A percentile compares a stretch with the other conserved stretches of the same genome.
phyloP scores from a whole-genome alignment of 2,797 vertebrate genomes.

The Lemur catta region DNA sequence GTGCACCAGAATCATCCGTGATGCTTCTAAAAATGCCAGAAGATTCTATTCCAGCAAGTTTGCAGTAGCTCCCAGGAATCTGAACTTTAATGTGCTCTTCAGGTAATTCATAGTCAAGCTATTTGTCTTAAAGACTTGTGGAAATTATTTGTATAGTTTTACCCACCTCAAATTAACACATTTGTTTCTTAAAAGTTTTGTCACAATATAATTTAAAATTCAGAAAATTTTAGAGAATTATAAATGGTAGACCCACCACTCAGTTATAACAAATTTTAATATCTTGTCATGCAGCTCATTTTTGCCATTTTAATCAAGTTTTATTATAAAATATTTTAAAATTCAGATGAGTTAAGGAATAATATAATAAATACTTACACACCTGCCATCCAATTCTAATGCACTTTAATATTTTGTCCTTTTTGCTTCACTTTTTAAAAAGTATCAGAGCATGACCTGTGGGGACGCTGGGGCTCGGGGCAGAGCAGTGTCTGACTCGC shows the following conservation, averaged over 20 bases:
- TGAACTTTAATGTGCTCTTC: not conserved
- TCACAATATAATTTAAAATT: not conserved
- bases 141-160: not conserved
- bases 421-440: not conserved
- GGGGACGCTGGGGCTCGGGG: not conserved
- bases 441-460: not conserved
- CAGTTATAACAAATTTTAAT: not conserved
- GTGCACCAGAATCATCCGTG: not conserved
- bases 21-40: not conserved
- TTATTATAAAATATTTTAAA: not conserved
- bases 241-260: not conserved
- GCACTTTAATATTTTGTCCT: not conserved
- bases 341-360: not conserved
- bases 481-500: not conserved
- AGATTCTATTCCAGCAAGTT: not conserved
- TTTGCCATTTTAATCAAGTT: not conserved
- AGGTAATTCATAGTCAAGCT: not conserved
- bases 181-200: not conserved
- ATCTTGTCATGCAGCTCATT: not conserved
- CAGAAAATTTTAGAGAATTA: not conserved
- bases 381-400: not conserved
- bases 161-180: not conserved
- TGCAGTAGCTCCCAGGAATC: not conserved
- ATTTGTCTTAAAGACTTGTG: not conserved
- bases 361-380: not conserved